Percentiles rank a stretch among this genome's conserved stretches.
phyloP scores from a whole-genome alignment of 1,140 invertebrate genomes.

The Papilio xuthus region DNA sequence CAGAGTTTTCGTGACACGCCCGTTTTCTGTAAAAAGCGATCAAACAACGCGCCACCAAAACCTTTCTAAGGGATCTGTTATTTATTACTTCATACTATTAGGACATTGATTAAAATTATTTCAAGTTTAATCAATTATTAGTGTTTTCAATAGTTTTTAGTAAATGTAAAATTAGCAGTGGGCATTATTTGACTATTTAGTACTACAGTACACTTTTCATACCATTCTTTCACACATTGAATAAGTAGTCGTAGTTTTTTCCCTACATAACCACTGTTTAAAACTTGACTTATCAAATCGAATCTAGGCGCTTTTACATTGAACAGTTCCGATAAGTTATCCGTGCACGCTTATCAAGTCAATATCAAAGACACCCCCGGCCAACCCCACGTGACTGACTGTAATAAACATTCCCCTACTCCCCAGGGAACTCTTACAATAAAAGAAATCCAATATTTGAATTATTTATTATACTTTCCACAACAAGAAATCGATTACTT shows the following conservation, averaged over 20 bases:
- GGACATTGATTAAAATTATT: background rate
- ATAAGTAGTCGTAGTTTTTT: too few relatives aligned
- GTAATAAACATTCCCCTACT: constrained; percentile 39
- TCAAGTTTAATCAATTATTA: too few relatives aligned
- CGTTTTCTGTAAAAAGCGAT: constrained; percentile 60
- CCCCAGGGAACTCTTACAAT: constrained; percentile 40
- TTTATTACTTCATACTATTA: background rate
- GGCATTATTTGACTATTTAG: too few relatives aligned
- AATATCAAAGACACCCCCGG: constrained; percentile 44
- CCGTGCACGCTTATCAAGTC: constrained; percentile 42
- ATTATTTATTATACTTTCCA: constrained; percentile 29
- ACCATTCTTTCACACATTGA: too few relatives aligned
- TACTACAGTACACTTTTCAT: too few relatives aligned
- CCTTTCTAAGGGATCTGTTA: background rate
- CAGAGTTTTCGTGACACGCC: constrained; percentile 66
- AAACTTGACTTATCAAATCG: background rate
- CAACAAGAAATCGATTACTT: background rate
- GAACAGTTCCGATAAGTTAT: background rate
- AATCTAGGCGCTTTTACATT: background rate
- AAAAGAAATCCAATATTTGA: constrained; percentile 33
- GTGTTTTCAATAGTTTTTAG: too few relatives aligned
- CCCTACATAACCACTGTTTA: too few relatives aligned
- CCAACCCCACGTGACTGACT: constrained; percentile 41
- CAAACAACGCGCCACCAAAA: constrained; percentile 51
- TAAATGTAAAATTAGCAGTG: too few relatives aligned